Conservation (phyloP, 2,113 vertebrate genomes). For the Brachyhypopomus gauderio region DNA sequence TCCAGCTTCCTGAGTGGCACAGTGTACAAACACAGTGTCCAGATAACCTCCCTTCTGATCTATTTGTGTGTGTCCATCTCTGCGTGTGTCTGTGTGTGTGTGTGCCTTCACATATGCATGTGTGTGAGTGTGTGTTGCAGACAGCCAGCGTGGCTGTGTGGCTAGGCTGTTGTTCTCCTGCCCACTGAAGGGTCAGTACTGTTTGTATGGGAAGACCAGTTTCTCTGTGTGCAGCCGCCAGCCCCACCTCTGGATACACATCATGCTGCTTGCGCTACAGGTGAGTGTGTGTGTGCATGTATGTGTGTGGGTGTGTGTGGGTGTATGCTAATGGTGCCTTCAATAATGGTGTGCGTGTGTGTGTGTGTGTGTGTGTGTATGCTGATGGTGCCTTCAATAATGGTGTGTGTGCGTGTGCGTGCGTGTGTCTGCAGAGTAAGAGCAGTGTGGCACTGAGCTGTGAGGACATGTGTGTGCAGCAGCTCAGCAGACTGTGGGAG, state of each 20-base stretch:
- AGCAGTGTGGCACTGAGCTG: conserved; percentile 80
- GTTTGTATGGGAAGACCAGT: conserved; percentile 89
- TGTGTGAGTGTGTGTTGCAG: conserved; percentile 67
- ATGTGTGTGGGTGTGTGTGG: background rate
- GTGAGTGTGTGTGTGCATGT: conserved; percentile 65
- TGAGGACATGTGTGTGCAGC: conserved; percentile 77
- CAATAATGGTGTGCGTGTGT: background rate
- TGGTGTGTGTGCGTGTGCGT: conserved; percentile 8
- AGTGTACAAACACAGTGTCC: background rate
- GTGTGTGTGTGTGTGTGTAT: conserved; percentile 14
- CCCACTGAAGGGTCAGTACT: conserved; percentile 90
- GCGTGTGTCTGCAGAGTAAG: conserved; percentile 74
- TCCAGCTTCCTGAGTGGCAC: background rate
- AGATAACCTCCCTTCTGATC: background rate
- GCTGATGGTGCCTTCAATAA: background rate
- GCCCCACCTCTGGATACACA: conserved; percentile 89
- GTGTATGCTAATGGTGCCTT: background rate
- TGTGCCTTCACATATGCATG: background rate
- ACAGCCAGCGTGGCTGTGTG: conserved; percentile 78
- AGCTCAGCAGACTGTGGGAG: conserved; percentile 85
- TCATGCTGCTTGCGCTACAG: conserved; percentile 95
- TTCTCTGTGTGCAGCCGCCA: conserved; percentile 86
- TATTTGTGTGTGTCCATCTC: background rate
- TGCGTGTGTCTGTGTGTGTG: conserved; percentile 3
- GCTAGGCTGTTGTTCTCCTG: conserved; percentile 92